Conservation (phyloP, 1,140 invertebrate species). For the Galleria mellonella region DNA sequence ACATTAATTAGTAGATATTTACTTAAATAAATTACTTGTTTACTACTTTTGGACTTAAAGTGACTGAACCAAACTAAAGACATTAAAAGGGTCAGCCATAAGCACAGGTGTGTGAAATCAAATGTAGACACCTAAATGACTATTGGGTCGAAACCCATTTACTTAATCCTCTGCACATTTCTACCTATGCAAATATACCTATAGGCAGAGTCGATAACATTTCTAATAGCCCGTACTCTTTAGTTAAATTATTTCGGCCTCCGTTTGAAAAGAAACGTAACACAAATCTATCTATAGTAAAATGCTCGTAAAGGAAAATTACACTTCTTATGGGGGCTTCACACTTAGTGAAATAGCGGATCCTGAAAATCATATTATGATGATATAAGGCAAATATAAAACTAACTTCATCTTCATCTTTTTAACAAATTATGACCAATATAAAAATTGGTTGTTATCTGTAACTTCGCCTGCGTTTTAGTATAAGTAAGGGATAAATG, state of each 20-base stretch:
- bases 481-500: not conserved
- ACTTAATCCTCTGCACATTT: slow-evolving; percentile 15
- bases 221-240: slow-evolving; percentile 1
- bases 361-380: too few species aligned
- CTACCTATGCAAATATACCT: not conserved
- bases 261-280: not conserved
- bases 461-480: too few species aligned
- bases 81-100: slow-evolving; percentile 44
- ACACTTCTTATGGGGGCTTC: too few species aligned
- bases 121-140: slow-evolving; percentile 45
- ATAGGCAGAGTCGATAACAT: not conserved
- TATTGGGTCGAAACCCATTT: slow-evolving; percentile 34
- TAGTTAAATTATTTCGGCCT: slow-evolving; percentile 6
- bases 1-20: not conserved
- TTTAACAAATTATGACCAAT: too few species aligned
- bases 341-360: too few species aligned
- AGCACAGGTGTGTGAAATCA: slow-evolving; percentile 53
- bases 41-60: slow-evolving; percentile 17
- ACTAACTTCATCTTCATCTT: too few species aligned
- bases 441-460: too few species aligned
- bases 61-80: slow-evolving; percentile 40
- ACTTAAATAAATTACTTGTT: slow-evolving; percentile 6
- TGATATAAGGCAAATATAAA: too few species aligned
- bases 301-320: too few species aligned
- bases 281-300: too few species aligned